phyloP scores from a whole-genome alignment of 2,888 invertebrate species.

The Meta bourneti region DNA sequence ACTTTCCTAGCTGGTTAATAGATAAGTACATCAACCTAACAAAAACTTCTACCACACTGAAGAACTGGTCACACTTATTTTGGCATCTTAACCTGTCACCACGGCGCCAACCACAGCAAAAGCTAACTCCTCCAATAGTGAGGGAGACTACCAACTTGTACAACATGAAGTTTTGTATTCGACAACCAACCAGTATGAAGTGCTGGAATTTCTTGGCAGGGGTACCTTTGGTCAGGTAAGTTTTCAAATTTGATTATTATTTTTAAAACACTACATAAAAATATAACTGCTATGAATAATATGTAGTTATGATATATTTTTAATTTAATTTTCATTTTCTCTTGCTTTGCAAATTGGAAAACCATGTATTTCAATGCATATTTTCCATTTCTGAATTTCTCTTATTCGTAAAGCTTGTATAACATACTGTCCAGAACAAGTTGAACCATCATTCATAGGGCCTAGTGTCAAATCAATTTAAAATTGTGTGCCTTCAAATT shows the following conservation, averaged over 20 bases:
- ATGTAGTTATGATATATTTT: too few relatives aligned
- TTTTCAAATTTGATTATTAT: neutral
- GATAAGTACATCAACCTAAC: constrained; percentile 74
- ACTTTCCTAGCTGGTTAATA: constrained; percentile 79
- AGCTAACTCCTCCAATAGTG: constrained; percentile 91
- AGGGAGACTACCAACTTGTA: constrained; percentile 98
- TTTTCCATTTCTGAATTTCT: too few relatives aligned
- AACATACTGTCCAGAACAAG: too few relatives aligned
- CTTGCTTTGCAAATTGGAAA: too few relatives aligned
- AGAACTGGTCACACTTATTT: constrained; percentile 45
- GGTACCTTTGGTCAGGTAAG: constrained; percentile 95
- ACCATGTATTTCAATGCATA: too few relatives aligned
- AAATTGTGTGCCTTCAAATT: too few relatives aligned
- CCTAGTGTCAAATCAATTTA: too few relatives aligned
- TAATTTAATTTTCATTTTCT: too few relatives aligned
- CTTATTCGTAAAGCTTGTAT: too few relatives aligned
- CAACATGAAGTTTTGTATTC: constrained; percentile 99
- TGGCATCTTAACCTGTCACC: constrained; percentile 77
- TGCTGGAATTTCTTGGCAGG: constrained; percentile 98
- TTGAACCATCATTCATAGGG: too few relatives aligned
- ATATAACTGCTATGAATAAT: too few relatives aligned
- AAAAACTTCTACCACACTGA: constrained; percentile 29
- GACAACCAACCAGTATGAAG: constrained; percentile 94
- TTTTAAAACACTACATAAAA: too few relatives aligned
- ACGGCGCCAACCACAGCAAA: constrained; percentile 79